Evolutionary conservation across 2,888 invertebrate genomes (phyloP).

Genomic region (Trichopoda pennipes): DNA sequence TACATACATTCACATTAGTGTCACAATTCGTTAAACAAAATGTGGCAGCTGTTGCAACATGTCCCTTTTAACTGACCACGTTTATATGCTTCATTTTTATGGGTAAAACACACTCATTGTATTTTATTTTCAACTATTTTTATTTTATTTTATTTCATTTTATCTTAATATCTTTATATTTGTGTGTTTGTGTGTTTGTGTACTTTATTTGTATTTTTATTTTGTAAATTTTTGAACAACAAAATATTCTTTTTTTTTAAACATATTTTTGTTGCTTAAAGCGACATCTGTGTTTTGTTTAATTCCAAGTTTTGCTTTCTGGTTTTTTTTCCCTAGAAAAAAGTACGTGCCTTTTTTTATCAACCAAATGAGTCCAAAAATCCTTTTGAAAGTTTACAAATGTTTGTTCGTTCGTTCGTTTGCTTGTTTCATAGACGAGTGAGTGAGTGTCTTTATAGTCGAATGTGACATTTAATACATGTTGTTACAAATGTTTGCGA

Average conservation of each 20-base stretch:
- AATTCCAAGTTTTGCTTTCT: conserved; percentile 38
- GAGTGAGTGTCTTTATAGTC: neutral
- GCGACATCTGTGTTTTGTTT: conserved; percentile 68
- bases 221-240: conserved; percentile 51
- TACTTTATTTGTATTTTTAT: conserved; percentile 59
- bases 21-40: conserved; percentile 69
- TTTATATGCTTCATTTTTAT: conserved; percentile 65
- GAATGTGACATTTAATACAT: conserved; percentile 55
- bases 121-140: neutral
- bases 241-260: too few relatives aligned
- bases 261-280: conserved; percentile 55
- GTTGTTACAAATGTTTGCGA: conserved; percentile 46
- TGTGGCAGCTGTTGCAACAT: conserved; percentile 69
- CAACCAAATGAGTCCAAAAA: conserved; percentile 51
- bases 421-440: conserved; percentile 20
- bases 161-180: conserved; percentile 1
- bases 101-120: conserved; percentile 24
- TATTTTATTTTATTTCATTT: conserved; percentile 4
- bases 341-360: conserved; percentile 66
- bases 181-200: conserved; percentile 29
- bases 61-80: conserved; percentile 68
- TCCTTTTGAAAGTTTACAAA: conserved; percentile 48
- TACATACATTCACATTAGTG: conserved; percentile 51
- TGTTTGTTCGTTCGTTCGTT: conserved; percentile 33
- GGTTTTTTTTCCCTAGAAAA: conserved; percentile 26